Percentiles rank a stretch among this genome's conserved stretches.
Evolutionary conservation across 1,140 invertebrate genomes (phyloP).

Genomic region (Heliothis subflexa): DNA sequence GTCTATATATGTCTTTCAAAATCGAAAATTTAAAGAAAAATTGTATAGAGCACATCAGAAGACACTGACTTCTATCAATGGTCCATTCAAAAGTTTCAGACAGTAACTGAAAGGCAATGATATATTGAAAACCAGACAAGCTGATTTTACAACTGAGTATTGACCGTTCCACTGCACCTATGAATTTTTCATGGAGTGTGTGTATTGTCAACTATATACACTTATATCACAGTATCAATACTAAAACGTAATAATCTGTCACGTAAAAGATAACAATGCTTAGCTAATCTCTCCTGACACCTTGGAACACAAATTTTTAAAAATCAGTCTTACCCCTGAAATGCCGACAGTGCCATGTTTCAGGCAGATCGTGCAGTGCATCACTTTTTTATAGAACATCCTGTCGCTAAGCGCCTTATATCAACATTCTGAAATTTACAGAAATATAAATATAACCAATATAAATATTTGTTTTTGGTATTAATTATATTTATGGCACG

Average conservation of each 20-base stretch:
- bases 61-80: too few relatives aligned
- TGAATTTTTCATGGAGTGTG: too few relatives aligned
- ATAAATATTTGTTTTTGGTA: not conserved
- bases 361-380: slow-evolving; percentile 72
- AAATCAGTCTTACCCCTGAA: slow-evolving; percentile 63
- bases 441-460: slow-evolving; percentile 24
- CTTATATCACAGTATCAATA: too few relatives aligned
- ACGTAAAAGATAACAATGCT: slow-evolving; percentile 11
- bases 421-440: slow-evolving; percentile 72
- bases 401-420: slow-evolving; percentile 56
- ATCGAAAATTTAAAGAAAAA: too few relatives aligned
- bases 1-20: too few relatives aligned
- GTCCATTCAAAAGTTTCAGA: too few relatives aligned
- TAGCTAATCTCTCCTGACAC: not conserved
- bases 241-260: not conserved
- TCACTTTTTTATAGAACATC: slow-evolving; percentile 78
- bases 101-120: too few relatives aligned
- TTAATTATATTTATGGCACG: not conserved
- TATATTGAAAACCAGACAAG: too few relatives aligned
- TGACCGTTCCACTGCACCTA: too few relatives aligned
- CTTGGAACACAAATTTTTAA: not conserved
- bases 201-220: too few relatives aligned
- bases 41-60: too few relatives aligned
- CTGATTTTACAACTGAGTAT: too few relatives aligned
- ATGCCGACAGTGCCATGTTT: slow-evolving; percentile 68